Evolutionary conservation across 2,888 invertebrate species (phyloP).

Genomic region (Drosophila meridionalis): DNA sequence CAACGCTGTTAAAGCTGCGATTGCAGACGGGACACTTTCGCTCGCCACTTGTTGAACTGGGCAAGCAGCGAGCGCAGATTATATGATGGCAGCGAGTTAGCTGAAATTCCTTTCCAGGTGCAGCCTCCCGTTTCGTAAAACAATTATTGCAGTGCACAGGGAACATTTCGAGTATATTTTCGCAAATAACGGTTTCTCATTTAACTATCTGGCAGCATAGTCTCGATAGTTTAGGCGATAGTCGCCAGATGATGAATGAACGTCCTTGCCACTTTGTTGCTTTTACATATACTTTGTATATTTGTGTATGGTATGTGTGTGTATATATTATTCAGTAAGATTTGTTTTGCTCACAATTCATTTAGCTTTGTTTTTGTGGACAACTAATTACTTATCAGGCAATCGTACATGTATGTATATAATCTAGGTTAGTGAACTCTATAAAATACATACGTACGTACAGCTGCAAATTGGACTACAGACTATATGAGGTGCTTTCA

Average conservation of each 20-base stretch:
- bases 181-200: conserved; percentile 31
- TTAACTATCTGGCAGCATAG: conserved; percentile 31
- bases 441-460: conserved; percentile 24
- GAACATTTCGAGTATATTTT: conserved; percentile 47
- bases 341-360: conserved; percentile 53
- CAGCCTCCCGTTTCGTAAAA: background rate
- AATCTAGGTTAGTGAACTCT: conserved; percentile 51
- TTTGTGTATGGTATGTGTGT: background rate
- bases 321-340: conserved; percentile 11
- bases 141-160: conserved; percentile 60
- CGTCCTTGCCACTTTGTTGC: conserved; percentile 21
- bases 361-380: conserved; percentile 54
- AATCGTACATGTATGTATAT: conserved; percentile 22
- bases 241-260: background rate
- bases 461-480: conserved; percentile 60
- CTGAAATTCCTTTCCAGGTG: conserved; percentile 19
- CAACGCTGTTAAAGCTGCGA: background rate
- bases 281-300: background rate
- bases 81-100: conserved; percentile 54
- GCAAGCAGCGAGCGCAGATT: conserved; percentile 42
- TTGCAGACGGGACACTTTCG: conserved; percentile 51
- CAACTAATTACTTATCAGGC: conserved; percentile 63
- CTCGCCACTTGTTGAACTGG: background rate
- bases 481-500: conserved; percentile 48
- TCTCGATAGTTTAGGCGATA: background rate